A percentile compares a stretch with the other conserved stretches of the same genome.
Evolutionary conservation across 2,888 invertebrate genomes (phyloP).

Genomic region (Panzeria rudis): DNA sequence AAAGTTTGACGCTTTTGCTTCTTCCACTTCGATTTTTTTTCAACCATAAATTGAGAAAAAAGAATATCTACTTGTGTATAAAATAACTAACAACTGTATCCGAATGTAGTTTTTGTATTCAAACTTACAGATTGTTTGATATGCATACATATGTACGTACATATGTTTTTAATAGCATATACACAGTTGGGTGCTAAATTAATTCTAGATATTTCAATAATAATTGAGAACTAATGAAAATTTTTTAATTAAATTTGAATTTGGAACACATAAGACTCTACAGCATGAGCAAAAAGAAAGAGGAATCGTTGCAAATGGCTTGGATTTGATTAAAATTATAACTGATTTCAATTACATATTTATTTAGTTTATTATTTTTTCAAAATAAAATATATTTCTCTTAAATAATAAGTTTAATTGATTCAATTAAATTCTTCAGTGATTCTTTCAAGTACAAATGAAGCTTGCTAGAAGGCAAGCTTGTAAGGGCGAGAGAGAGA

Average conservation of each 20-base stretch:
- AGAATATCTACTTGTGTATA: not conserved
- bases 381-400: no score
- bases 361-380: not conserved
- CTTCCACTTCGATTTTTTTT: constrained; percentile 48
- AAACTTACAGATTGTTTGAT: not conserved
- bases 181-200: constrained; percentile 31
- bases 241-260: not conserved
- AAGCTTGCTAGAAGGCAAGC: no score
- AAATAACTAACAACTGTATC: constrained; percentile 12
- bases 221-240: not conserved
- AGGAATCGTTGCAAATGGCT: not conserved
- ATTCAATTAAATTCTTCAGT: no score
- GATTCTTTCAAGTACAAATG: no score
- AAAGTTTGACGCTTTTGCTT: constrained; percentile 61
- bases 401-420: no score
- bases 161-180: not conserved
- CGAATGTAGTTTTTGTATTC: not conserved
- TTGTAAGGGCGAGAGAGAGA: no score
- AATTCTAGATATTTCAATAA: constrained; percentile 11
- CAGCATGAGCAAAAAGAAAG: not conserved
- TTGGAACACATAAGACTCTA: not conserved
- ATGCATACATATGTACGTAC: not conserved
- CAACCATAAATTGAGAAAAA: constrained; percentile 44
- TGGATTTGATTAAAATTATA: not conserved
- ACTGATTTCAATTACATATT: no score